A percentile compares a stretch with the other conserved stretches of the same genome.
These are phyloP conservation scores for Lepidurus packardi DNA, from an alignment of 1,140 invertebrate genomes.

Conservation along the genomic window DNA sequence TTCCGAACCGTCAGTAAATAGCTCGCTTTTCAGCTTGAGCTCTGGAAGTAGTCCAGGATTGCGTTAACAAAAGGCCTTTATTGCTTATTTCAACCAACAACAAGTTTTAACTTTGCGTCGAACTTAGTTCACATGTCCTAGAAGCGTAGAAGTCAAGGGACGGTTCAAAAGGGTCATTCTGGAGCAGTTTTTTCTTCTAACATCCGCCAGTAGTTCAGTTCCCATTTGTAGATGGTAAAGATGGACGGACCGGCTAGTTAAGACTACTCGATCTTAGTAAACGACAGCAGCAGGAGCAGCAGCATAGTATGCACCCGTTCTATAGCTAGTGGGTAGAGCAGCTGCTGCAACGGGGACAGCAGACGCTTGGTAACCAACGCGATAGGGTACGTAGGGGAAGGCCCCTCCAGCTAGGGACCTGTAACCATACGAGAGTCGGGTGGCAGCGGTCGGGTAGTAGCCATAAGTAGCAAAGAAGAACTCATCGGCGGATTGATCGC, in stretches of 20 bases:
- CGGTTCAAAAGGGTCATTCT: neutral
- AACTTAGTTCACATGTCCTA: neutral
- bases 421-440: neutral
- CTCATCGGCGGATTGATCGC: neutral
- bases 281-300: slow-evolving; percentile 2
- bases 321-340: neutral
- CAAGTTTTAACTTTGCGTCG: neutral
- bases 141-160: neutral
- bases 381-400: neutral
- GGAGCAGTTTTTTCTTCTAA: neutral
- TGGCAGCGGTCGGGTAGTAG: neutral
- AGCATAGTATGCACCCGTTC: neutral
- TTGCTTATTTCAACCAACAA: slow-evolving; percentile 1
- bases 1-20: too few relatives aligned
- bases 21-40: too few relatives aligned
- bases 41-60: too few relatives aligned
- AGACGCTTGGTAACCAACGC: neutral
- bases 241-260: neutral
- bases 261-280: neutral
- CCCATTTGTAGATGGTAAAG: neutral
- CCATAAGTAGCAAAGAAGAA: neutral
- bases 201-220: neutral
- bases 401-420: neutral
- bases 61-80: neutral
- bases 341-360: neutral